Percentiles rank a stretch among this genome's conserved stretches.
Evolutionary conservation across 2,113 vertebrate species (phyloP).

Genomic region (Grus americana): DNA sequence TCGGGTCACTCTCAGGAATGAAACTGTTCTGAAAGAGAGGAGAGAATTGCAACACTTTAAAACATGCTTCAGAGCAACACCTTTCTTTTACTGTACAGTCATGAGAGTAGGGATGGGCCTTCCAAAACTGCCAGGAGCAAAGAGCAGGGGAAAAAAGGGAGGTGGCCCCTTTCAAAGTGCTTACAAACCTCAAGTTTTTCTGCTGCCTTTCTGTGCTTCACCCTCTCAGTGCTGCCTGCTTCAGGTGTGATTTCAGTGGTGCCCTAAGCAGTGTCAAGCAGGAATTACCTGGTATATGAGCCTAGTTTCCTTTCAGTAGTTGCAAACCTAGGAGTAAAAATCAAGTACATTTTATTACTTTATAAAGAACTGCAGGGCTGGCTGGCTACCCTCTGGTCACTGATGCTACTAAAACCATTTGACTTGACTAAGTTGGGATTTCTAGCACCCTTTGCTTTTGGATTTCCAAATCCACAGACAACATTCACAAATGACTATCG

Average conservation of each 20-base stretch:
- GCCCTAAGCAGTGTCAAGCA: not conserved
- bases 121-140: not conserved
- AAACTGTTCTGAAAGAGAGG: slow-evolving; percentile 78
- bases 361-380: not conserved
- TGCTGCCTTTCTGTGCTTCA: not conserved
- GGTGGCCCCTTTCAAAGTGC: not conserved
- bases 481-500: not conserved
- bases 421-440: not conserved
- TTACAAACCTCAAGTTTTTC: not conserved
- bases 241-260: not conserved
- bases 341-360: not conserved
- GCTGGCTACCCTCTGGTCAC: not conserved
- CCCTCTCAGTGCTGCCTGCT: not conserved
- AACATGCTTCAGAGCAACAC: not conserved
- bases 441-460: not conserved
- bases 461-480: not conserved
- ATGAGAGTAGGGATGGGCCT: not conserved
- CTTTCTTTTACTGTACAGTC: not conserved
- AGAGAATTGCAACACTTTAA: not conserved
- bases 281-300: not conserved
- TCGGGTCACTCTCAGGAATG: slow-evolving; percentile 74
- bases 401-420: not conserved
- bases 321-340: not conserved
- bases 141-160: not conserved
- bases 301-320: not conserved